Percentiles rank a stretch among this genome's conserved stretches.
phyloP scores from a whole-genome alignment of 2,113 vertebrate genomes.

The Pachyramphus minor region DNA sequence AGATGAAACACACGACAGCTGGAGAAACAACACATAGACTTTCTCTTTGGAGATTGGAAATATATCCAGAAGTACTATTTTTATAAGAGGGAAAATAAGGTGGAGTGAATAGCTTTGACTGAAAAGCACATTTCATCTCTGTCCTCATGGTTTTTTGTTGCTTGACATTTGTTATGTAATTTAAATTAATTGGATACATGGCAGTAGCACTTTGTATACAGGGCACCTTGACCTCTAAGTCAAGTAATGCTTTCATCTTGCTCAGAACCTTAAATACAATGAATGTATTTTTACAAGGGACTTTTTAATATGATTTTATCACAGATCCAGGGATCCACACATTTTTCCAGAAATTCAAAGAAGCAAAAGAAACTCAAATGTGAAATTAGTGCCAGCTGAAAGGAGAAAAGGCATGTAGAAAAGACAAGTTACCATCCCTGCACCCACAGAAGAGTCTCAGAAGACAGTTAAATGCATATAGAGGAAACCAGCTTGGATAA shows the following conservation, averaged over 20 bases:
- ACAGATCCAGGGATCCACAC: neutral
- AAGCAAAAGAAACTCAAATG: neutral
- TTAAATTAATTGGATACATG: slow-evolving; percentile 18
- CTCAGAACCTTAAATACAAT: neutral
- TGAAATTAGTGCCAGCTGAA: neutral
- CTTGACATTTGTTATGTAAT: neutral
- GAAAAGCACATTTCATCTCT: neutral
- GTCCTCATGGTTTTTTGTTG: neutral
- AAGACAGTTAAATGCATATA: neutral
- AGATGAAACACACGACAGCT: neutral
- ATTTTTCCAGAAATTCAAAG: neutral
- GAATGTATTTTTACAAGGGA: neutral
- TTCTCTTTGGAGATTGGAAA: slow-evolving; percentile 19
- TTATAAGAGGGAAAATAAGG: neutral
- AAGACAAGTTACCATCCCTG: neutral
- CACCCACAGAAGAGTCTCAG: neutral
- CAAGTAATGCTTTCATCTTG: neutral
- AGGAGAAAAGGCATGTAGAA: neutral
- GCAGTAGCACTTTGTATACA: neutral
- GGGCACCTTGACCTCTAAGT: neutral
- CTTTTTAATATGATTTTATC: neutral
- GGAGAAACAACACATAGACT: neutral
- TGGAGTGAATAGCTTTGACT: neutral
- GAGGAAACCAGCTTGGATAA: neutral
- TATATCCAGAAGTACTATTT: slow-evolving; percentile 18